These are phyloP conservation scores for Felis chaus DNA, from an alignment of 2,113 vertebrate genomes.

Conservation along the genomic window DNA sequence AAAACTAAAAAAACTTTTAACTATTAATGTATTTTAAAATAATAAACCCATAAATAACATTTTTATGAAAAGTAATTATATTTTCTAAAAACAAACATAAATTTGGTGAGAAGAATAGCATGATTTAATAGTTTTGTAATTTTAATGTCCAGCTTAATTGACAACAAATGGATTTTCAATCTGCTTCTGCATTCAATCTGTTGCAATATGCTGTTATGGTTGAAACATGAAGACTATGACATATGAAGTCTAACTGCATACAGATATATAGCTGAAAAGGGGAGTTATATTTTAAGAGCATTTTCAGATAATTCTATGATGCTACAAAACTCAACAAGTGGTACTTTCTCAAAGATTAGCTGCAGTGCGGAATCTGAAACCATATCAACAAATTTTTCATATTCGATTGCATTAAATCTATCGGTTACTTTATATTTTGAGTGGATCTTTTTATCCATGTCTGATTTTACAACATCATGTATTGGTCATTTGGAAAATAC, in stretches of 20 bases:
- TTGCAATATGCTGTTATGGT: neutral
- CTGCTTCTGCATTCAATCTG: neutral
- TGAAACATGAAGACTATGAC: neutral
- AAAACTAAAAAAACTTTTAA: constrained; percentile 1
- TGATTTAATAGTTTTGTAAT: constrained; percentile 10
- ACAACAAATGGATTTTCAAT: neutral
- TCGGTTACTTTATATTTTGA: neutral
- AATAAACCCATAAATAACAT: constrained; percentile 1
- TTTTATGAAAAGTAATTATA: neutral
- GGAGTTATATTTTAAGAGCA: neutral
- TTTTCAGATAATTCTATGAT: constrained; percentile 12
- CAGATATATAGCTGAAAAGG: neutral
- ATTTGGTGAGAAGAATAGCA: neutral
- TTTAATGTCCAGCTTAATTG: neutral
- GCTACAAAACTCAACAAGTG: constrained; percentile 10
- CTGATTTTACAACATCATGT: neutral
- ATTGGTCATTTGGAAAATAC: constrained; percentile 30
- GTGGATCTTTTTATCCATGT: neutral
- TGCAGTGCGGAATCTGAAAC: constrained; percentile 26
- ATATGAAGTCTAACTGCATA: neutral
- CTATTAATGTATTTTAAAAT: neutral
- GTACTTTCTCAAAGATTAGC: constrained; percentile 20
- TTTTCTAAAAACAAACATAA: constrained; percentile 15
- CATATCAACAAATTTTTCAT: neutral
- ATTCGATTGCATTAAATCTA: neutral